Evolutionary conservation across 35 echinoderm and acorn worm genomes (phyloP).

Genomic region (Ophiothrix spiculata): DNA sequence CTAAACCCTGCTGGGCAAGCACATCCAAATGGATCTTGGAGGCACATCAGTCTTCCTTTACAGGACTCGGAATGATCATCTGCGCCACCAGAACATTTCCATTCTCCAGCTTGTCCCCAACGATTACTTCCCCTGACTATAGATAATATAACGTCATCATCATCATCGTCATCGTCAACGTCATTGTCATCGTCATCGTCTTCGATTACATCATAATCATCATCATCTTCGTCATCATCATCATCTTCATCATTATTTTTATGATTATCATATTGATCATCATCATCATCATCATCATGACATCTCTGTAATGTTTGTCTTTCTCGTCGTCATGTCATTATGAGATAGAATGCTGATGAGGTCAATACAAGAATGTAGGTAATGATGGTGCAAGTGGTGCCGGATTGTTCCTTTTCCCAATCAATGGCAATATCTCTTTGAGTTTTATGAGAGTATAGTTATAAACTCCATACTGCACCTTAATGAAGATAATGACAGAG

Average conservation of each 20-base stretch:
- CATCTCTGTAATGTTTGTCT: too few species aligned
- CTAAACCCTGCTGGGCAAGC: constrained; percentile 61
- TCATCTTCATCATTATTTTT: not conserved
- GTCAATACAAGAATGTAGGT: too few species aligned
- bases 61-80: constrained; percentile 23
- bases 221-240: not conserved
- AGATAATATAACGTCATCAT: not conserved
- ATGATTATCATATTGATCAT: not conserved
- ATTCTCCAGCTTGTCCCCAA: constrained; percentile 33
- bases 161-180: not conserved
- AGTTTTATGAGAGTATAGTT: too few species aligned
- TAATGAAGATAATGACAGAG: too few species aligned
- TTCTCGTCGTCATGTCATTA: too few species aligned
- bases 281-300: too few species aligned
- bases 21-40: constrained; percentile 86
- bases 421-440: too few species aligned
- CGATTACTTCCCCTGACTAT: constrained; percentile 44
- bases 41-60: constrained; percentile 53
- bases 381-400: too few species aligned
- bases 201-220: not conserved
- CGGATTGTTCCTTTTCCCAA: too few species aligned
- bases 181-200: not conserved
- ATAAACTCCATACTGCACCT: too few species aligned
- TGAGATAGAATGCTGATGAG: too few species aligned
- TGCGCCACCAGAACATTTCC: not conserved